These are phyloP conservation scores for Rotaria socialis DNA, from an alignment of 2,888 invertebrate genomes.

Conservation along the genomic window DNA sequence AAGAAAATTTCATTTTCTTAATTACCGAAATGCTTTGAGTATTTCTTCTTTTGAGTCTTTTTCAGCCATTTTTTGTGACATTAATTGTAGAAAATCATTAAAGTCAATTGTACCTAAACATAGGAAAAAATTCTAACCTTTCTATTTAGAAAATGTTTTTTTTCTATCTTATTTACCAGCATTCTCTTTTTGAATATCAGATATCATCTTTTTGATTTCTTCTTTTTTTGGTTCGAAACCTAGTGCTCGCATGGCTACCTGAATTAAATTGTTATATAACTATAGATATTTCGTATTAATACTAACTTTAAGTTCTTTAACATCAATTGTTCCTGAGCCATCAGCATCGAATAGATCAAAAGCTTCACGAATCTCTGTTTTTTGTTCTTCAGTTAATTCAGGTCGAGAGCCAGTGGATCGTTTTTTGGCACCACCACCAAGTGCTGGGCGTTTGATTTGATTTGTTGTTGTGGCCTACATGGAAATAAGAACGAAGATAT, in stretches of 20 bases:
- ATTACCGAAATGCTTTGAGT: conserved; percentile 76
- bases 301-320: conserved; percentile 80
- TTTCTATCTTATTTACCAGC: conserved; percentile 64
- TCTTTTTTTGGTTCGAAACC: conserved; percentile 97
- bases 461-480: conserved; percentile 24
- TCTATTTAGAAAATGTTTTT: too few relatives aligned
- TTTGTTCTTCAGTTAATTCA: conserved; percentile 81
- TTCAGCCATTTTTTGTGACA: conserved; percentile 88
- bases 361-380: conserved; percentile 85
- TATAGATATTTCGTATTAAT: too few relatives aligned
- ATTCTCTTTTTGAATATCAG: conserved; percentile 80
- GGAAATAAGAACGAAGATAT: not conserved
- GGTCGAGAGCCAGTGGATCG: conserved; percentile 50
- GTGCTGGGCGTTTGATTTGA: conserved; percentile 30
- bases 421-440: conserved; percentile 43
- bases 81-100: conserved; percentile 78
- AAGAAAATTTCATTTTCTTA: not conserved
- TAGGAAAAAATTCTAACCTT: not conserved
- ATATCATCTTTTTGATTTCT: conserved; percentile 88
- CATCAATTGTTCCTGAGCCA: conserved; percentile 79
- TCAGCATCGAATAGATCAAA: conserved; percentile 89
- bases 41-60: conserved; percentile 92
- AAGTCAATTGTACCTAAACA: conserved; percentile 68
- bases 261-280: not conserved
- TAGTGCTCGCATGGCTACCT: conserved; percentile 80